Evolutionary conservation across 1,140 invertebrate species (phyloP).

Genomic region (Halictus rubicundus): DNA sequence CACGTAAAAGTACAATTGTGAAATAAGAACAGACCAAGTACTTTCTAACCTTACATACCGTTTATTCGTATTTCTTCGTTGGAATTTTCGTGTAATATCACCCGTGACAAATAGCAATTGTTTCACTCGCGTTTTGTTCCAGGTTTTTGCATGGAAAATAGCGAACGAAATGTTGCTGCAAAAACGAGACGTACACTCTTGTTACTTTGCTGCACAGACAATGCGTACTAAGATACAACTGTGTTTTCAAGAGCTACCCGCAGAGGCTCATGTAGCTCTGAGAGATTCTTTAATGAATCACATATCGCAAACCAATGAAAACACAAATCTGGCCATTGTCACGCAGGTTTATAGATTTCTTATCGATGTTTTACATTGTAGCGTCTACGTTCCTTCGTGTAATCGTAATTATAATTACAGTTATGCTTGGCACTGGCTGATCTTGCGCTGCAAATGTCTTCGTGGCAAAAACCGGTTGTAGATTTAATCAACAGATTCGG

Average conservation of each 20-base stretch:
- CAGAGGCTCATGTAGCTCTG: constrained; percentile 90
- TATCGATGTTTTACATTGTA: constrained; percentile 24
- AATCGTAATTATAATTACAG: constrained; percentile 76
- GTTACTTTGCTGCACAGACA: constrained; percentile 98
- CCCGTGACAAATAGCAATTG: not conserved
- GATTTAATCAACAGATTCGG: constrained; percentile 90
- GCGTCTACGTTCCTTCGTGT: not conserved
- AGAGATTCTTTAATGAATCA: constrained; percentile 96
- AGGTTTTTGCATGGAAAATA: constrained; percentile 97
- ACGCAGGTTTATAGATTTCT: constrained; percentile 85
- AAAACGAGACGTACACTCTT: constrained; percentile 93
- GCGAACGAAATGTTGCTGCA: constrained; percentile 95
- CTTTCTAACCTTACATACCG: constrained; percentile 27
- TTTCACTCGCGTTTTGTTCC: constrained; percentile 46
- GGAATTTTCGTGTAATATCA: not conserved
- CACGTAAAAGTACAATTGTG: not conserved
- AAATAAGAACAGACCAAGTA: constrained; percentile 1
- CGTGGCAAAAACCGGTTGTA: constrained; percentile 93
- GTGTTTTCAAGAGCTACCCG: constrained; percentile 95
- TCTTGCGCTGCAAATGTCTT: constrained; percentile 94
- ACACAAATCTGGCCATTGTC: constrained; percentile 91
- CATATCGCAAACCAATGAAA: constrained; percentile 90
- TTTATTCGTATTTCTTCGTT: not conserved
- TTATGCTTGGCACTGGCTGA: constrained; percentile 95
- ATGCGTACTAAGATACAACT: constrained; percentile 97